These are phyloP conservation scores for Dinomys branickii DNA, from an alignment of 2,113 vertebrate species.

Conservation along the genomic window DNA sequence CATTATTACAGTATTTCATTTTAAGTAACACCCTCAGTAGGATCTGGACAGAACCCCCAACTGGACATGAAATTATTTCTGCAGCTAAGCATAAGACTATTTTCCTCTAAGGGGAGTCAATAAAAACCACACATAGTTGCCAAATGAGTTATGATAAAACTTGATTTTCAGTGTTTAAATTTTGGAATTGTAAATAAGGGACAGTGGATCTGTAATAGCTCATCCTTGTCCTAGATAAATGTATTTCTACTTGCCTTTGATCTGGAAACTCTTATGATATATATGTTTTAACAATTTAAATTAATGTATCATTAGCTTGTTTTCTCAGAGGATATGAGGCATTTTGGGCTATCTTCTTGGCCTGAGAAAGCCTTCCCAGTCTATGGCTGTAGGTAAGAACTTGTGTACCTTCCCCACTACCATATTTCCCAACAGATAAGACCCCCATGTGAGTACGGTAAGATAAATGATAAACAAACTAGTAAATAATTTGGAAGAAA, in stretches of 20 bases:
- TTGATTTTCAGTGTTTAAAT: background rate
- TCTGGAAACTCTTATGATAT: background rate
- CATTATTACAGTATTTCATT: background rate
- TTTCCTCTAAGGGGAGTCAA: background rate
- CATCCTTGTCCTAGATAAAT: background rate
- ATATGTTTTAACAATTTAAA: conserved; percentile 1
- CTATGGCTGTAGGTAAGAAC: background rate
- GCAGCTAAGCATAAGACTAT: background rate
- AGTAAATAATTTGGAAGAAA: background rate
- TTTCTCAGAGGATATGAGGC: background rate
- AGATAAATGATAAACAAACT: background rate
- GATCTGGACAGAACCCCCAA: background rate
- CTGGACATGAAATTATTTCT: background rate
- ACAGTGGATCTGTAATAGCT: background rate
- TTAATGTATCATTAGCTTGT: background rate
- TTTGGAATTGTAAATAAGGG: background rate
- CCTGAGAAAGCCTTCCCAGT: background rate
- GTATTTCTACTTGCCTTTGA: background rate
- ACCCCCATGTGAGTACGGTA: background rate
- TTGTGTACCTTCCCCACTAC: background rate
- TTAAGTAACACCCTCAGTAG: background rate
- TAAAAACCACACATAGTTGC: background rate
- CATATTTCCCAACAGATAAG: background rate
- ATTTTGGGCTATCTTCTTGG: background rate
- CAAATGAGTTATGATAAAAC: background rate